Percentiles rank a stretch among this genome's conserved stretches.
Conservation (phyloP, 2,797 vertebrate genomes). For the Acrossocheilus fasciatus region DNA sequence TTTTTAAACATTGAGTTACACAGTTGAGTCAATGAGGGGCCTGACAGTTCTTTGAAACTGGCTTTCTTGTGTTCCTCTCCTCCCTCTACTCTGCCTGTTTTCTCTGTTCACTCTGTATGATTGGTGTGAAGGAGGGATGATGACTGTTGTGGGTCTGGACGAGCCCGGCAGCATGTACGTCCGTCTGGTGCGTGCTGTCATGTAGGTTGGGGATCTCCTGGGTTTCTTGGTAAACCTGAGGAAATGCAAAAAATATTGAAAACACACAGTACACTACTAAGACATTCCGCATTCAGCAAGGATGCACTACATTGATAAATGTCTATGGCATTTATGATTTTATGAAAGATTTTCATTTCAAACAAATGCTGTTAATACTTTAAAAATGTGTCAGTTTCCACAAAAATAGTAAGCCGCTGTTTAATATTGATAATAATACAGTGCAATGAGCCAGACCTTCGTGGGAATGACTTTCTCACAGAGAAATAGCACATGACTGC, state of each 20-base stretch:
- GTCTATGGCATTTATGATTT: neutral
- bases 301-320: neutral
- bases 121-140: conserved; percentile 43
- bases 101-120: conserved; percentile 55
- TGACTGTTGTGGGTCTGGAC: conserved; percentile 7
- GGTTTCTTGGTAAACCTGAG: conserved; percentile 28
- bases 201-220: conserved; percentile 22
- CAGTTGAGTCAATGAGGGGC: neutral
- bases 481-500: conserved; percentile 84
- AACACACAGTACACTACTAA: neutral
- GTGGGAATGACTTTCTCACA: conserved; percentile 72
- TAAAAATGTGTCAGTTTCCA: neutral
- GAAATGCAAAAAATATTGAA: neutral
- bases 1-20: conserved; percentile 5
- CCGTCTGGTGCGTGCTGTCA: conserved; percentile 41
- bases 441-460: conserved; percentile 63
- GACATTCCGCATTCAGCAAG: neutral
- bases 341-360: neutral
- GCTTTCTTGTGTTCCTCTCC: neutral
- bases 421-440: neutral
- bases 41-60: neutral
- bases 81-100: neutral
- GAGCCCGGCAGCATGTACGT: conserved; percentile 41
- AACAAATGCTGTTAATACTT: neutral
- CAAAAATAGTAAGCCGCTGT: neutral